Conservation (phyloP, 1,140 invertebrate species). For the Nasonia longicornis region DNA sequence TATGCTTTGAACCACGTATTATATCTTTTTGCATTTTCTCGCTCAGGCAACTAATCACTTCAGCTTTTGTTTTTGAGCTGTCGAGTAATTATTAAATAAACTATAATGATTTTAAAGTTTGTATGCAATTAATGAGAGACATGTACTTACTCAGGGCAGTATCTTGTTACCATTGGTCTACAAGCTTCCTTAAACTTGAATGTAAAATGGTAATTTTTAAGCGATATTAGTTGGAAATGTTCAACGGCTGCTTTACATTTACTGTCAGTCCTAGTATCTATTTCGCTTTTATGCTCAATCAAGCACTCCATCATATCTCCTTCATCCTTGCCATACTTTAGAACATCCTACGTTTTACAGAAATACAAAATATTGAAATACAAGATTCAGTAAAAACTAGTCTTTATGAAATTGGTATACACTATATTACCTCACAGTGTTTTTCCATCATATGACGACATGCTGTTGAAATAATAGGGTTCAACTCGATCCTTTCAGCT, state of each 20-base stretch:
- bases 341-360: constrained; percentile 63
- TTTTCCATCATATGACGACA: constrained; percentile 87
- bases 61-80: constrained; percentile 81
- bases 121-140: constrained; percentile 50
- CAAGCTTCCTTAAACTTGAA: constrained; percentile 97
- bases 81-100: constrained; percentile 22
- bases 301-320: constrained; percentile 94
- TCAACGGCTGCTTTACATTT: constrained; percentile 95
- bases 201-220: constrained; percentile 95
- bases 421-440: constrained; percentile 77
- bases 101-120: constrained; percentile 23
- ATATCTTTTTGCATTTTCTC: constrained; percentile 91
- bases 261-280: constrained; percentile 77
- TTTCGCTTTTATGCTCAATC: constrained; percentile 91
- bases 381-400: neutral
- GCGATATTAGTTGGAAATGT: constrained; percentile 91
- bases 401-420: neutral
- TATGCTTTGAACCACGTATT: constrained; percentile 79
- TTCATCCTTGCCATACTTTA: constrained; percentile 80
- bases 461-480: constrained; percentile 84
- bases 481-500: constrained; percentile 86
- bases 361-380: neutral
- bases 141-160: constrained; percentile 76
- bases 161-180: constrained; percentile 82
- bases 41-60: constrained; percentile 93